A percentile compares a stretch with the other conserved stretches of the same genome.
Conservation (phyloP, 2,797 vertebrate species). For the Coregonus suidteri region DNA sequence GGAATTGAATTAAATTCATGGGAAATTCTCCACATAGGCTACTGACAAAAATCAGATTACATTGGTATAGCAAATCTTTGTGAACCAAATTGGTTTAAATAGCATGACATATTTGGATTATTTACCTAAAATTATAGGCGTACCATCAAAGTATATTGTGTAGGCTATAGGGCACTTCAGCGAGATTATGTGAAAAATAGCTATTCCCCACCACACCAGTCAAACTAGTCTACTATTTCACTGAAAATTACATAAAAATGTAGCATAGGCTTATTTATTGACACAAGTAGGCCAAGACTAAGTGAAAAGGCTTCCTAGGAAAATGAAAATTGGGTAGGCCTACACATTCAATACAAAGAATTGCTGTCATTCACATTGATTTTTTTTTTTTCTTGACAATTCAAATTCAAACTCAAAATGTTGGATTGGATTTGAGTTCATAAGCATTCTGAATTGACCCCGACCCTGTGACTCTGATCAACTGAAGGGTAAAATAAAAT, state of each 20-base stretch:
- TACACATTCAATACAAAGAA: neutral
- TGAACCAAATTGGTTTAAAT: neutral
- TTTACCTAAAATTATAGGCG: neutral
- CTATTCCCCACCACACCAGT: neutral
- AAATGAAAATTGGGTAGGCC: neutral
- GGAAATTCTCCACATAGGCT: neutral
- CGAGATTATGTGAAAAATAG: neutral
- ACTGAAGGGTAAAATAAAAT: conserved; percentile 61
- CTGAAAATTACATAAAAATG: neutral
- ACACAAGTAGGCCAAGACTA: neutral
- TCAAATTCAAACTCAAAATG: neutral
- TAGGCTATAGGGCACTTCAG: neutral
- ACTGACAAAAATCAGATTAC: neutral
- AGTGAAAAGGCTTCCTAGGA: neutral
- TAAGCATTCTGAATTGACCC: conserved; percentile 66
- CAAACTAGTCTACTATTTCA: neutral
- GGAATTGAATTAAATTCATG: neutral
- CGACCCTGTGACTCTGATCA: conserved; percentile 72
- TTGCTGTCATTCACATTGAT: neutral
- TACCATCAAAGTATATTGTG: neutral
- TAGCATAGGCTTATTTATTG: neutral
- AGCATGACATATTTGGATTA: neutral
- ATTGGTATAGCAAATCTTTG: neutral
- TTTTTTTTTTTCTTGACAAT: neutral
- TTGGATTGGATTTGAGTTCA: conserved; percentile 63